phyloP scores from a whole-genome alignment of 2,797 vertebrate genomes.

The Orestias chungarensis region DNA sequence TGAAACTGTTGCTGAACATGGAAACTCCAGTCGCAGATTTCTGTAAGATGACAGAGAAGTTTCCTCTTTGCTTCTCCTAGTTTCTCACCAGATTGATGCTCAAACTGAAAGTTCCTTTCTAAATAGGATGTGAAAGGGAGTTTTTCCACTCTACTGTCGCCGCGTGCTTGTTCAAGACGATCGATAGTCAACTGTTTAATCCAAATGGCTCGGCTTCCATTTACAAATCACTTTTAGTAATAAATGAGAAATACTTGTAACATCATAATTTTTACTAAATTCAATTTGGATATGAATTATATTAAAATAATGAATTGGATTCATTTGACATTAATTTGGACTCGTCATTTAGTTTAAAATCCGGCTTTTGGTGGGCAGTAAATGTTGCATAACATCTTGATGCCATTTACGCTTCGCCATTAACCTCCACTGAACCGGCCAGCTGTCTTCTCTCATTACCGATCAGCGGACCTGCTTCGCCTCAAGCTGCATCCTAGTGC shows the following conservation, averaged over 20 bases:
- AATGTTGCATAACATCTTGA: conserved; percentile 2
- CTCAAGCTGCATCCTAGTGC: conserved; percentile 56
- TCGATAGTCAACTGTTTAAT: too few species aligned
- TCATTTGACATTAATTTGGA: too few species aligned
- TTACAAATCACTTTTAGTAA: too few species aligned
- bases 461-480: conserved; percentile 53
- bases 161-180: background rate
- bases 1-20: too few species aligned
- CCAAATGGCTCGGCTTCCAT: too few species aligned
- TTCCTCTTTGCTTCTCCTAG: too few species aligned
- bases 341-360: background rate
- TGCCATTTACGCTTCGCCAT: conserved; percentile 66
- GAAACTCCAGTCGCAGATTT: too few species aligned
- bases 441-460: conserved; percentile 77
- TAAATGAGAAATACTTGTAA: too few species aligned
- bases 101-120: background rate
- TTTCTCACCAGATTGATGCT: background rate
- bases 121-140: background rate
- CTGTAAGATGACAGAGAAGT: too few species aligned
- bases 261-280: too few species aligned
- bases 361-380: background rate
- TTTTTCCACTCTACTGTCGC: background rate
- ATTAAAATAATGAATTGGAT: too few species aligned
- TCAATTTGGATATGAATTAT: too few species aligned
- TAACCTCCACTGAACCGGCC: conserved; percentile 76